These are phyloP conservation scores for Dipodomys ordii DNA, from an alignment of 2,113 vertebrate genomes.

Conservation along the genomic window DNA sequence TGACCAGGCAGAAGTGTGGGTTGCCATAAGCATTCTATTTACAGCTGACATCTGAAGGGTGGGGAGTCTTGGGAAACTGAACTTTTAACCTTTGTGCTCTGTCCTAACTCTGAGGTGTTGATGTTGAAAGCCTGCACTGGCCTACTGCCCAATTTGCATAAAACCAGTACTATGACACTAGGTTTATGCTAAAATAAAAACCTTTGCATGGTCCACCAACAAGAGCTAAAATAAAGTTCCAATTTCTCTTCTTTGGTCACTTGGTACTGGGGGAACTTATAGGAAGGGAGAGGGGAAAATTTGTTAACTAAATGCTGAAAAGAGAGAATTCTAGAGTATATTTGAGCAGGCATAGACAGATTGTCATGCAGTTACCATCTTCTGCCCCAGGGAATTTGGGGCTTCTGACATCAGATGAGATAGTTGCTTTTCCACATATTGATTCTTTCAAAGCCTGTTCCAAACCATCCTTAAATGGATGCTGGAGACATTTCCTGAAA, in stretches of 20 bases:
- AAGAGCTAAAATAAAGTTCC: no score
- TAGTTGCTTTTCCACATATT: not conserved
- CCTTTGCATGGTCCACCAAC: no score
- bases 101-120: not conserved
- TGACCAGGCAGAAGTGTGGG: not conserved
- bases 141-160: not conserved
- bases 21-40: not conserved
- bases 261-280: not conserved
- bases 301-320: not conserved
- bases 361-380: no score
- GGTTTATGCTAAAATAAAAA: no score
- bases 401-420: not conserved
- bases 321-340: no score
- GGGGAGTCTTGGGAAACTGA: not conserved
- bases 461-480: not conserved
- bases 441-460: not conserved
- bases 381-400: no score
- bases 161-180: no score
- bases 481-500: not conserved
- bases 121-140: not conserved
- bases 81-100: not conserved
- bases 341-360: no score
- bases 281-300: no score
- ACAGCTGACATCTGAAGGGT: not conserved
- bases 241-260: not conserved